Conservation (phyloP, 1,140 invertebrate genomes). For the Drosophila lini region DNA sequence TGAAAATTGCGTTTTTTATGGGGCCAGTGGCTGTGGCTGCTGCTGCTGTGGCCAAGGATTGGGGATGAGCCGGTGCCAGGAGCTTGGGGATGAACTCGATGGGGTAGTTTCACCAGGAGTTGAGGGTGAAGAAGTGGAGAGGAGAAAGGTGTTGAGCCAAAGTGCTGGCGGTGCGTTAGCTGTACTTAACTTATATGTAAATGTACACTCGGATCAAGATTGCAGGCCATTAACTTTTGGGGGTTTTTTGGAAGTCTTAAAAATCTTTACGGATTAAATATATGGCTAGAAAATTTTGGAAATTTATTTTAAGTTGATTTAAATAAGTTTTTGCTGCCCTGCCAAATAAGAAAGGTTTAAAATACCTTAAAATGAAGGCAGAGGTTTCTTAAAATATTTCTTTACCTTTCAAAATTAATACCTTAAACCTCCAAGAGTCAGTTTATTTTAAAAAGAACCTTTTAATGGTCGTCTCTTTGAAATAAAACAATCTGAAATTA, state of each 20-base stretch:
- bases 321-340: neutral
- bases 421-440: neutral
- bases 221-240: constrained; percentile 14
- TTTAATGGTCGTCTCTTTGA: neutral
- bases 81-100: constrained; percentile 25
- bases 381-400: too few species aligned
- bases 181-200: constrained; percentile 70
- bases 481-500: constrained; percentile 23
- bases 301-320: neutral
- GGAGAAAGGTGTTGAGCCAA: constrained; percentile 49
- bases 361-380: neutral
- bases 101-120: constrained; percentile 1
- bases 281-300: neutral
- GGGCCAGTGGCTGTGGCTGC: constrained; percentile 39
- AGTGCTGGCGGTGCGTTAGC: constrained; percentile 40
- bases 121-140: neutral
- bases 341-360: neutral
- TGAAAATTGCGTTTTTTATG: constrained; percentile 83
- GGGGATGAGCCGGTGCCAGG: constrained; percentile 27
- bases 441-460: neutral
- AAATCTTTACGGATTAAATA: neutral
- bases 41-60: constrained; percentile 21
- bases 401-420: neutral
- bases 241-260: neutral
- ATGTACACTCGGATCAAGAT: constrained; percentile 32